These are phyloP conservation scores for Micronycteris hirsuta DNA, from an alignment of 2,113 vertebrate genomes.

Conservation along the genomic window DNA sequence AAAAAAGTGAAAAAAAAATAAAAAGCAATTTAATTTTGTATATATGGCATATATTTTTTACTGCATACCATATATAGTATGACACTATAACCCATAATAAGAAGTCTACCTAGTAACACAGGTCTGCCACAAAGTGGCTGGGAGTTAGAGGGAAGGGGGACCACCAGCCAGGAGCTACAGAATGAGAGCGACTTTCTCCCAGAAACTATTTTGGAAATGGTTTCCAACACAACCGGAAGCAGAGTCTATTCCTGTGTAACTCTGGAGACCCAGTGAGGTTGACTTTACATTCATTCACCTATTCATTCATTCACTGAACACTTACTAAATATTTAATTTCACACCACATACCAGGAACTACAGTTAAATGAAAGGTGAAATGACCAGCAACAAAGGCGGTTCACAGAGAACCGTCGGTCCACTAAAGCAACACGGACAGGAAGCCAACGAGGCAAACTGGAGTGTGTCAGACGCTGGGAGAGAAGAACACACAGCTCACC, in stretches of 20 bases:
- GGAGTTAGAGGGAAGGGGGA: not conserved
- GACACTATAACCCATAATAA: not conserved
- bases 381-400: not conserved
- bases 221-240: not conserved
- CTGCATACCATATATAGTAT: not conserved
- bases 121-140: not conserved
- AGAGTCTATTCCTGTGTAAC: not conserved
- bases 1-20: not conserved
- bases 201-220: not conserved
- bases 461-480: not conserved
- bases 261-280: not conserved
- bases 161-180: not conserved
- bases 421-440: not conserved
- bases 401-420: not conserved
- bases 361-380: not conserved
- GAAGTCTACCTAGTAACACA: not conserved
- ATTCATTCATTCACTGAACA: not conserved
- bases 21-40: not conserved
- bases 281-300: not conserved
- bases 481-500: not conserved
- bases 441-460: not conserved
- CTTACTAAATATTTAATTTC: not conserved
- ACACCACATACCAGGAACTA: not conserved
- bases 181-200: not conserved
- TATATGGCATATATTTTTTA: not conserved